These are phyloP conservation scores for Anolis carolinensis DNA, from an alignment of 2,113 vertebrate genomes.

Conservation along the genomic window DNA sequence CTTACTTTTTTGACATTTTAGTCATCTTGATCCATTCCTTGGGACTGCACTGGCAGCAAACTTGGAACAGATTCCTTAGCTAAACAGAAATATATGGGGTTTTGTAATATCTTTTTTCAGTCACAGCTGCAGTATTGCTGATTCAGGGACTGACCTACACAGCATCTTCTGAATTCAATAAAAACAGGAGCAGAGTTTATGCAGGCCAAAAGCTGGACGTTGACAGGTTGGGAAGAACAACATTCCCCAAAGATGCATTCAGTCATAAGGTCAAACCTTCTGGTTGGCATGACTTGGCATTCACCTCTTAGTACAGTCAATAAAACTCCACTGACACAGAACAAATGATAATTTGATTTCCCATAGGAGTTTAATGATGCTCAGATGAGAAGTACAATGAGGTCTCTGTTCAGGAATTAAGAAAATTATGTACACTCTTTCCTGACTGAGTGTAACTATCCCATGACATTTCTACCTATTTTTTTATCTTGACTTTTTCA, in stretches of 20 bases:
- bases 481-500: not conserved
- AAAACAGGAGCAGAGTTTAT: slow-evolving; percentile 4
- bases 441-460: slow-evolving; percentile 13
- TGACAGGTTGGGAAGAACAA: not conserved
- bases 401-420: not conserved
- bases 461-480: not conserved
- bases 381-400: not conserved
- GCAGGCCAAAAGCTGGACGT: rapidly evolving
- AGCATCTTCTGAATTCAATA: slow-evolving; percentile 35
- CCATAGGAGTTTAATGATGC: not conserved
- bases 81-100: not conserved
- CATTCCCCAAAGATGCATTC: not conserved
- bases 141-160: not conserved
- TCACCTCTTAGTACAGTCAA: not conserved
- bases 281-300: rapidly evolving
- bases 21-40: not conserved
- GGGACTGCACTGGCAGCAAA: not conserved
- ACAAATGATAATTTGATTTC: not conserved
- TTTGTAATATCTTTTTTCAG: slow-evolving; percentile 2
- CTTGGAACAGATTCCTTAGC: not conserved
- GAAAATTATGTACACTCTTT: not conserved
- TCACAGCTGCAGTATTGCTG: slow-evolving; percentile 9
- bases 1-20: slow-evolving; percentile 7
- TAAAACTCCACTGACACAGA: not conserved
- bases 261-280: not conserved